A percentile compares a stretch with the other conserved stretches of the same genome.
These are phyloP conservation scores for Clarias gariepinus DNA, from an alignment of 2,113 vertebrate genomes.

Conservation along the genomic window DNA sequence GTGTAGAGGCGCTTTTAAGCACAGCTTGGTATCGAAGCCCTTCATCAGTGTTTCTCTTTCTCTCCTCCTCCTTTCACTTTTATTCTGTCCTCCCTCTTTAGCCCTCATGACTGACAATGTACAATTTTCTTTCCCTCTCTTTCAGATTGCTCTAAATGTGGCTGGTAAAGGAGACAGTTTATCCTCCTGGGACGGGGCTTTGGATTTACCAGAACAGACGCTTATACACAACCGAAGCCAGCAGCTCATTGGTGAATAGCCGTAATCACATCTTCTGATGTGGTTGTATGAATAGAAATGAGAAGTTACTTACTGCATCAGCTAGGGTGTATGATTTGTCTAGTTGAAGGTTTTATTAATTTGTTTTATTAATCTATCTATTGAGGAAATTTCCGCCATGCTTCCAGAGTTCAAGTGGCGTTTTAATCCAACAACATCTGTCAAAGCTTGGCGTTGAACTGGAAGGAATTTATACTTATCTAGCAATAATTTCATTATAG, in stretches of 20 bases:
- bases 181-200: conserved; percentile 90
- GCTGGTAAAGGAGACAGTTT: conserved; percentile 97
- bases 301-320: too few relatives aligned
- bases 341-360: not conserved
- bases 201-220: conserved; percentile 91
- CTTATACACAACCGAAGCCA: conserved; percentile 86
- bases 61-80: not conserved
- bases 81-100: not conserved
- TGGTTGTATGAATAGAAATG: too few relatives aligned
- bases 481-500: not conserved
- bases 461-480: not conserved
- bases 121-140: conserved; percentile 40
- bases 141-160: conserved; percentile 93
- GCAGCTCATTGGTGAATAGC: conserved; percentile 86
- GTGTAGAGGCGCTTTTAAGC: not conserved
- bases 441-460: not conserved
- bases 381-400: not conserved
- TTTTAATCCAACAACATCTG: not conserved
- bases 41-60: not conserved
- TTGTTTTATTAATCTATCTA: not conserved
- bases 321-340: too few relatives aligned
- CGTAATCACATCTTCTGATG: not conserved
- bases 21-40: not conserved
- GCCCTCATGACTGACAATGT: not conserved
- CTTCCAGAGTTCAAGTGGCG: not conserved